These are phyloP conservation scores for Lethenteron camtschaticum DNA, from an alignment of 2,113 vertebrate genomes.

Conservation along the genomic window DNA sequence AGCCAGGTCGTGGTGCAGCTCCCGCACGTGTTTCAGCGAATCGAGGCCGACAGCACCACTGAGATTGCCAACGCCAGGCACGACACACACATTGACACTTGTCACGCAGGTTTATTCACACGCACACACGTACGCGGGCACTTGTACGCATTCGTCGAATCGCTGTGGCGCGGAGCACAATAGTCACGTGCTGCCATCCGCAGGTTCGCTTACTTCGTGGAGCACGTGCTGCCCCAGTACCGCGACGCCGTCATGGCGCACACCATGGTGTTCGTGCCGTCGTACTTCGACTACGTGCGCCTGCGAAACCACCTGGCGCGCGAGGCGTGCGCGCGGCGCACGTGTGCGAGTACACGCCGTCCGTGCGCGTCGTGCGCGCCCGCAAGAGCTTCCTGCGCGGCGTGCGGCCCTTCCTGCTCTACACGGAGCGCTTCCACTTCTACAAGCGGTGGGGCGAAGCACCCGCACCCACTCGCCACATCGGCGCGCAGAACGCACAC, in stretches of 20 bases:
- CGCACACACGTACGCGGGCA: not conserved
- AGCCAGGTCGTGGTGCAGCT: constrained; percentile 66
- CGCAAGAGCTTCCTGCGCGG: constrained; percentile 59
- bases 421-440: constrained; percentile 89
- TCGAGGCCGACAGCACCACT: constrained; percentile 33
- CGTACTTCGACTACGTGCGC: constrained; percentile 81
- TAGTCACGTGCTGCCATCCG: not conserved
- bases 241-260: constrained; percentile 81
- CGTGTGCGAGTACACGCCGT: constrained; percentile 62
- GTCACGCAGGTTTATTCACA: not conserved
- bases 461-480: too few relatives aligned
- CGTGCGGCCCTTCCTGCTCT: constrained; percentile 56
- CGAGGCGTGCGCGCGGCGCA: constrained; percentile 46
- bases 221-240: constrained; percentile 73
- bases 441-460: constrained; percentile 53
- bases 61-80: constrained; percentile 41
- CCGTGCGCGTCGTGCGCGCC: constrained; percentile 39
- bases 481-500: too few relatives aligned
- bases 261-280: constrained; percentile 64
- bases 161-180: not conserved
- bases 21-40: constrained; percentile 71
- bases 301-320: constrained; percentile 79
- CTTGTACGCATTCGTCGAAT: not conserved
- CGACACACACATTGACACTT: not conserved
- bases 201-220: constrained; percentile 67